Evolutionary conservation across 1,140 invertebrate genomes (phyloP), one percentile per base, ranked within the genome.

Genomic region (Eriosoma lanigerum): DNA sequence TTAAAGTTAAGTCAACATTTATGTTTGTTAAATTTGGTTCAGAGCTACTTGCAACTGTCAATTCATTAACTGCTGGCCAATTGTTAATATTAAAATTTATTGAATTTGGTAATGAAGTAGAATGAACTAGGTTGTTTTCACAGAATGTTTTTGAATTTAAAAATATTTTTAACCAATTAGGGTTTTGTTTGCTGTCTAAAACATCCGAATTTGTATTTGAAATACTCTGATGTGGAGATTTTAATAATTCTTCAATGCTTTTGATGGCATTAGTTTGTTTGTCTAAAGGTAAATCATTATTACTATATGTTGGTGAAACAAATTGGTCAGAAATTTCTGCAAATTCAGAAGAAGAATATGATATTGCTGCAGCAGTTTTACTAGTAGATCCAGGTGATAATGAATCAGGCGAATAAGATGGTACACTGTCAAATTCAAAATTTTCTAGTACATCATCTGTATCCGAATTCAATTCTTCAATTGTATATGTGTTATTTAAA

Each of bases 401-500:
- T 44, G 83, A 84, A 62, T 84, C 84, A 12, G 84, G 83, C 3
- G 83, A 83, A 58, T 80, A 83, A 24, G 82, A 82, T 17, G 29
- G 44, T 15, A 78, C n/a, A 32, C 66, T 81, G 19, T 81, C 81
- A 13, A 72, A 81, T 46, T 81, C 81, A 0, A 81, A 64, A 68
- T 64, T 76, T 58, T 81, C 81, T 29, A 75, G 38, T 15, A 76
- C 24, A 44, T 70, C 50, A 46, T 82, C 82, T 4, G 82, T 85
- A 70, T 84, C 85, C 1, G 85, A 82, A 80, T 85, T 86, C n/a
- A 85, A 84, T 46, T 81, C 78, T 81, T 82, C 81, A 54, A 86
- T 85, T 24, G 75, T 75, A 21, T 81, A 81, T 17, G 80, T 68
- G 13, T 82, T 72, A 5, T 82, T 73, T 21, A 82, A 44, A 6